These are phyloP conservation scores for Cephalotes varians DNA, from an alignment of 2,888 invertebrate species.

Conservation along the genomic window DNA sequence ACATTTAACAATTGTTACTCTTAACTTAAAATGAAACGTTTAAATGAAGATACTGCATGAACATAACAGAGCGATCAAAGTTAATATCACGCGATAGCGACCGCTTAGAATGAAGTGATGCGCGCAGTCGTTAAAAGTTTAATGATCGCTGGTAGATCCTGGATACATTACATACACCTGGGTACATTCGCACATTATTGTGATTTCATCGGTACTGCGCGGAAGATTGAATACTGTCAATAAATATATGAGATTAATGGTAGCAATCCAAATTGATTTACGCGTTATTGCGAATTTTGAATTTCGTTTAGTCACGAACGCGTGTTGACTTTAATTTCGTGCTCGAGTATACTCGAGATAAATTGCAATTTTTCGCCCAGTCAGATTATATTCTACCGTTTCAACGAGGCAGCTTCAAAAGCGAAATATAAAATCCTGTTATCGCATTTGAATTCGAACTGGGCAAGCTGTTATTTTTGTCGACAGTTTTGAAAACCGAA, in stretches of 20 bases:
- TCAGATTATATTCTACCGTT: constrained; percentile 15
- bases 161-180: constrained; percentile 15
- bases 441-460: constrained; percentile 11
- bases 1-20: constrained; percentile 1
- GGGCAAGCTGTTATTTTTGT: constrained; percentile 17
- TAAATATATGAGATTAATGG: constrained; percentile 38
- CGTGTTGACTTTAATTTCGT: constrained; percentile 17
- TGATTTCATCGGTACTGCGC: background rate
- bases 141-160: constrained; percentile 3
- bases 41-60: background rate
- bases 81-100: constrained; percentile 6
- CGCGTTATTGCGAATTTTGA: constrained; percentile 10
- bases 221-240: constrained; percentile 17
- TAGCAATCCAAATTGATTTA: constrained; percentile 33
- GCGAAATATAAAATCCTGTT: constrained; percentile 18
- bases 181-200: constrained; percentile 7
- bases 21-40: background rate
- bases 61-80: background rate
- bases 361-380: constrained; percentile 26
- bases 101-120: background rate
- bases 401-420: constrained; percentile 8
- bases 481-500: constrained; percentile 24
- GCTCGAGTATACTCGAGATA: constrained; percentile 23
- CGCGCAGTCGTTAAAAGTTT: constrained; percentile 27
- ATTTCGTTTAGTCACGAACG: constrained; percentile 19